phyloP scores from a whole-genome alignment of 30 jellyfish, hydroid and myxozoan genomes.

The Haliclystus octoradiatus region DNA sequence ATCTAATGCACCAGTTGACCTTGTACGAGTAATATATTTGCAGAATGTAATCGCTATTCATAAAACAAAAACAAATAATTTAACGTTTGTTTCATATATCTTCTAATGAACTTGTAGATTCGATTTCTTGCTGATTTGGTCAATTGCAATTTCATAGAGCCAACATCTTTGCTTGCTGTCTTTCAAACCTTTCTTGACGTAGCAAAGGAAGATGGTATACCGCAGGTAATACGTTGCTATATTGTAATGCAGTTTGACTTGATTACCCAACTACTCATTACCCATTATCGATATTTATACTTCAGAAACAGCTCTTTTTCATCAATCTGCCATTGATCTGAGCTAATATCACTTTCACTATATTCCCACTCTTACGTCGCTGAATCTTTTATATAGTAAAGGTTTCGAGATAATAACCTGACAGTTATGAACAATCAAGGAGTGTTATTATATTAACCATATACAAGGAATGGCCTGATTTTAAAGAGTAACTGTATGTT shows the following conservation, averaged over 20 bases:
- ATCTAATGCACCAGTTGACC: too few relatives aligned
- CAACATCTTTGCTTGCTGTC: slow-evolving; percentile 79
- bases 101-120: slow-evolving; percentile 28
- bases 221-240: slow-evolving; percentile 53
- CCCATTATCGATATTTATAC: not conserved
- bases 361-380: too few relatives aligned
- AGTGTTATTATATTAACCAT: too few relatives aligned
- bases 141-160: slow-evolving; percentile 90
- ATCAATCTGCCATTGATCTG: not conserved
- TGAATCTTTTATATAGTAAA: not conserved
- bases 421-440: too few relatives aligned
- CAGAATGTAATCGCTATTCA: too few relatives aligned
- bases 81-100: too few relatives aligned
- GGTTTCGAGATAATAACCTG: not conserved
- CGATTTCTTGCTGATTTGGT: slow-evolving; percentile 79
- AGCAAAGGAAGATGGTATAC: slow-evolving; percentile 56
- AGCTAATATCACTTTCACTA: not conserved
- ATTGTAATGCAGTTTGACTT: not conserved
- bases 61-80: too few relatives aligned
- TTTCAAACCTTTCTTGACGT: slow-evolving; percentile 58
- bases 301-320: not conserved
- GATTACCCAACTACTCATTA: not conserved
- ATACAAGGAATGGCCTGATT: too few relatives aligned
- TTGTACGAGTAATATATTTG: too few relatives aligned
- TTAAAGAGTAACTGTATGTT: too few relatives aligned